Conservation (phyloP, 2,888 invertebrate species). For the Idaea aversata region DNA sequence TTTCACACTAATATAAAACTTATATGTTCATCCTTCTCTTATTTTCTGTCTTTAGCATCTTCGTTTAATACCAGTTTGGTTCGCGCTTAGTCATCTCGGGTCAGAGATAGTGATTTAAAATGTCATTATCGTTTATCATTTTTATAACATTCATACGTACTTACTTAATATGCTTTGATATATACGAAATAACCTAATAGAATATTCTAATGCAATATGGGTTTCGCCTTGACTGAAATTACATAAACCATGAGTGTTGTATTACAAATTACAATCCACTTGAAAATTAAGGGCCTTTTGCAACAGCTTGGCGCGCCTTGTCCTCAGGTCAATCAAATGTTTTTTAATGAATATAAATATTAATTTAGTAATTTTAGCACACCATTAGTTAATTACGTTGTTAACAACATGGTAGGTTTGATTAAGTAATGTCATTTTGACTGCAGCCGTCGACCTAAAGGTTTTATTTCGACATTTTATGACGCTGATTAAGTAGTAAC, state of each 20-base stretch:
- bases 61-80: conserved; percentile 60
- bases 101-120: conserved; percentile 64
- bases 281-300: conserved; percentile 30
- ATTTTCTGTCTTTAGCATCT: conserved; percentile 51
- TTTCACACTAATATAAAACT: conserved; percentile 29
- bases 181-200: conserved; percentile 33
- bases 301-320: conserved; percentile 16
- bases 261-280: conserved; percentile 15
- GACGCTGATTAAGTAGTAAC: conserved; percentile 1
- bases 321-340: conserved; percentile 22
- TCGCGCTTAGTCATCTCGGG: conserved; percentile 67
- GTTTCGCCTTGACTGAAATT: conserved; percentile 36
- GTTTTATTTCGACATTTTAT: conserved; percentile 2
- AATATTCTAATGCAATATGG: conserved; percentile 42
- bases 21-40: conserved; percentile 40
- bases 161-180: conserved; percentile 19
- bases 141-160: conserved; percentile 35
- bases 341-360: conserved; percentile 15
- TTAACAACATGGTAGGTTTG: not conserved
- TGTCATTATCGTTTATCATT: conserved; percentile 51
- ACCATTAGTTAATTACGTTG: not conserved
- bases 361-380: not conserved
- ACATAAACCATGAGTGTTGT: conserved; percentile 28
- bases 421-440: not conserved
- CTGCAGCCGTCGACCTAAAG: not conserved